phyloP scores from a whole-genome alignment of 2,888 invertebrate genomes.

The Acanthococcus lagerstroemiae region DNA sequence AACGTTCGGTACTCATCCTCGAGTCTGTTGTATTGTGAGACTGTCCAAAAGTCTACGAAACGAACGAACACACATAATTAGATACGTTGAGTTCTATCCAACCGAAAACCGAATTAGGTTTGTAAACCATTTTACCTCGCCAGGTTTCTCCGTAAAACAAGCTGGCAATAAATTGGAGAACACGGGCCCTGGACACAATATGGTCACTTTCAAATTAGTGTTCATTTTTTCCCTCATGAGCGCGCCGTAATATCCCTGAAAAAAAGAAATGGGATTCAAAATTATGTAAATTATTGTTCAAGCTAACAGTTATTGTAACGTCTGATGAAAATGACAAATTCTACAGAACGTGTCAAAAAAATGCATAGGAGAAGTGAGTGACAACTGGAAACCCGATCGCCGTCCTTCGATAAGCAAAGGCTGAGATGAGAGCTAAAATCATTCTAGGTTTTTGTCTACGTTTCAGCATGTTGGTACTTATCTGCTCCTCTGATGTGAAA shows the following conservation, averaged over 20 bases:
- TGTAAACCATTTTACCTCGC: conserved; percentile 51
- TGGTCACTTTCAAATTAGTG: conserved; percentile 52
- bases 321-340: no score
- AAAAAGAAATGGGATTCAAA: conserved; percentile 32
- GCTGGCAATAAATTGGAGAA: conserved; percentile 58
- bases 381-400: no score
- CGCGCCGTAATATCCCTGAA: conserved; percentile 62
- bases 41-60: conserved; percentile 40
- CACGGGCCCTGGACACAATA: conserved; percentile 68
- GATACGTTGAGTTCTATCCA: not conserved
- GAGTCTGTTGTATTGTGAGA: conserved; percentile 39
- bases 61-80: not conserved
- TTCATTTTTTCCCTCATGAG: conserved; percentile 51
- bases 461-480: no score
- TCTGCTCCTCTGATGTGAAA: no score
- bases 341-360: no score
- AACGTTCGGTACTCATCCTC: conserved; percentile 45
- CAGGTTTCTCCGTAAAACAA: conserved; percentile 55
- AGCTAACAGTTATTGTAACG: no score
- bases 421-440: no score
- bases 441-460: no score
- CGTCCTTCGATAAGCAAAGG: no score
- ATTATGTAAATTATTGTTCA: not conserved
- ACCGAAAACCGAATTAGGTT: no score
- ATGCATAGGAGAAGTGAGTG: no score